Base-by-base conservation (phyloP, 2,797 vertebrate genomes). In the Pterois miles region DNA sequence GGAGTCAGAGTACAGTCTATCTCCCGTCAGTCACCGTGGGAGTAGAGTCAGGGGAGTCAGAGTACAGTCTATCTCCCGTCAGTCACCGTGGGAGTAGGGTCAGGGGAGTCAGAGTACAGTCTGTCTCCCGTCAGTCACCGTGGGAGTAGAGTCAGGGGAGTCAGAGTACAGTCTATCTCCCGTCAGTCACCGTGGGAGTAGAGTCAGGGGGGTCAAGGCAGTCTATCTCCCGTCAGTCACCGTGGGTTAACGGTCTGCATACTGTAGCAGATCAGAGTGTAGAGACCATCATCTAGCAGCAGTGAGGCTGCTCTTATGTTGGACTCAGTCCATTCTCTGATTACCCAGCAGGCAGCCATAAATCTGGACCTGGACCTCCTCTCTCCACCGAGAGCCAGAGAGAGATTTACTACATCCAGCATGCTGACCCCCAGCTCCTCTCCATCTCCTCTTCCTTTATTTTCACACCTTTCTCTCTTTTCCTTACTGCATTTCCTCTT, bases 281-380 rank as follows among this genome's bases (percentile, higher is more conserved):
- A 65, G 74, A 65, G 22, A 85, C 76, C 64, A 75, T 74, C 57
- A 40, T 79, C 75, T 43, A 78, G 70, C 63, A 69, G 79, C 65
- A 46, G 54, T 4, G 36, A 62, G 66, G 62, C 58, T 68, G 9
- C 72, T 59, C 67, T 64, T 50, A 77, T 76, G 43, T 56, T 72
- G 72, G 69, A 57, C 86, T 79, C 72, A 87, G 65, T 90, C 83
- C 84, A 84, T 85, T 90, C 80, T 87, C 75, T 83, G 86, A 88
- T 84, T 86, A 75, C 76, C 52, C 82, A 77, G 81, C 71, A 78
- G 86, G 82, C 62, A 58, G 78, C 65, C 64, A 74, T 92, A 89
- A 88, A 92, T 89, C 80, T 86, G 83, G 52, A 71, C 78, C 38
- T 34, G 14, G 69, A 60, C 40, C 57, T 80, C 36, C 48, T 71